phyloP scores from a whole-genome alignment of 2,113 vertebrate genomes.

The Pyrgilauda ruficollis region DNA sequence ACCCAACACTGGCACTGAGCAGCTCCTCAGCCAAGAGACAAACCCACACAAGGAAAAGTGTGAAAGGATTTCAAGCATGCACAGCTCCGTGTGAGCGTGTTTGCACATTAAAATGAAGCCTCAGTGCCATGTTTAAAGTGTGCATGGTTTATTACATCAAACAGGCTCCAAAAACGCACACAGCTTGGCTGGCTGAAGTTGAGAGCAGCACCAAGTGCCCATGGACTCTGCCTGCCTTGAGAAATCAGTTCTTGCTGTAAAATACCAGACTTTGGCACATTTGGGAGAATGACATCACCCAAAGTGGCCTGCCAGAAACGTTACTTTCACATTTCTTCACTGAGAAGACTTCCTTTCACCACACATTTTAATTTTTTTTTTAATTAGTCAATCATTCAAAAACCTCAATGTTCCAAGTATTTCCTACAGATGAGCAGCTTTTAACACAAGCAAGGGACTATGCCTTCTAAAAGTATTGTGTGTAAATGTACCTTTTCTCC shows the following conservation, averaged over 20 bases:
- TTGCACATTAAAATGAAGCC: neutral
- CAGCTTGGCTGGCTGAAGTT: conserved; percentile 37
- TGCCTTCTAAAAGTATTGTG: neutral
- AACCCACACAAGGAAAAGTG: neutral
- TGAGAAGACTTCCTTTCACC: conserved; percentile 64
- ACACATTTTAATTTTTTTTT: neutral
- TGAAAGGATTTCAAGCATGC: neutral
- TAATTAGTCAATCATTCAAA: conserved; percentile 34
- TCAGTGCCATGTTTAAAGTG: neutral
- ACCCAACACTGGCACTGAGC: neutral
- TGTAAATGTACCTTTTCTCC: neutral
- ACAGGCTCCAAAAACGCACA: conserved; percentile 12
- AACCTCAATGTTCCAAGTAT: conserved; percentile 52
- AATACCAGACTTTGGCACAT: conserved; percentile 69
- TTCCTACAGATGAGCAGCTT: conserved; percentile 60
- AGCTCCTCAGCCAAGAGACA: neutral
- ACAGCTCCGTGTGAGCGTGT: neutral
- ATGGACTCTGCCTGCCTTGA: conserved; percentile 45
- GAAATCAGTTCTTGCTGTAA: conserved; percentile 60
- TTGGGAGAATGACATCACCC: conserved; percentile 69
- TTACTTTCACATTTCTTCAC: conserved; percentile 71
- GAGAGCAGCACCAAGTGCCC: conserved; percentile 47
- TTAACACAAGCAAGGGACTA: conserved; percentile 39
- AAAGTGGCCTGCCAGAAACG: conserved; percentile 63
- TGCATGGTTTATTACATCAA: neutral